A percentile compares a stretch with the other conserved stretches of the same genome.
Evolutionary conservation across 2,113 vertebrate species (phyloP).

Genomic region (Coturnix japonica): DNA sequence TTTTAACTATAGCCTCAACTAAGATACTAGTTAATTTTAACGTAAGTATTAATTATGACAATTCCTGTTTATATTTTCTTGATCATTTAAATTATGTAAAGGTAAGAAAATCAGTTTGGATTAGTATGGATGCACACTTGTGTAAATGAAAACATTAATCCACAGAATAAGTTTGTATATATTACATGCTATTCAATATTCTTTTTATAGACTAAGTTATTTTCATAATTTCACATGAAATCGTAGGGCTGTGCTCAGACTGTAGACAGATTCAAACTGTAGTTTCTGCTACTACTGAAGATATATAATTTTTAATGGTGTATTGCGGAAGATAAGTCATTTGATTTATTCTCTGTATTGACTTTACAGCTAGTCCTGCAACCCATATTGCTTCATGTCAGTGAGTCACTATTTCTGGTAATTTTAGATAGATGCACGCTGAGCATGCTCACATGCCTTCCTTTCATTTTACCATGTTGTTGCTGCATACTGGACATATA

Average conservation of each 20-base stretch:
- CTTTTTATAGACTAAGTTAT: slow-evolving; percentile 25
- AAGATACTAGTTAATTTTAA: slow-evolving; percentile 80
- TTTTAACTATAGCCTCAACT: slow-evolving; percentile 69
- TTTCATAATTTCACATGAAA: slow-evolving; percentile 13
- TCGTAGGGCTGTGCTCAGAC: not conserved
- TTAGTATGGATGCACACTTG: not conserved
- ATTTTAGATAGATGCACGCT: slow-evolving; percentile 62
- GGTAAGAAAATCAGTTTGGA: not conserved
- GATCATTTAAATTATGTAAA: not conserved
- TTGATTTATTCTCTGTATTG: slow-evolving; percentile 75
- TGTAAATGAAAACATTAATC: not conserved
- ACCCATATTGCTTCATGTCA: slow-evolving; percentile 63
- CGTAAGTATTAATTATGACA: slow-evolving; percentile 82
- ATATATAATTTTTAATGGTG: slow-evolving; percentile 81
- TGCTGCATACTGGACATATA: slow-evolving; percentile 71
- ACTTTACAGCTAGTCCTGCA: slow-evolving; percentile 57
- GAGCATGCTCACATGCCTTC: slow-evolving; percentile 43
- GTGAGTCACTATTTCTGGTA: slow-evolving; percentile 87
- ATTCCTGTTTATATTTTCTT: slow-evolving; percentile 71
- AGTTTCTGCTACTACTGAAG: not conserved
- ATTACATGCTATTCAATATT: slow-evolving; percentile 6
- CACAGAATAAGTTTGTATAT: not conserved
- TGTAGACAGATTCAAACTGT: not conserved
- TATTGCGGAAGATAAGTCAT: slow-evolving; percentile 70
- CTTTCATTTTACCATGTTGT: slow-evolving; percentile 49